Base-by-base conservation (phyloP, 2,888 invertebrate genomes). In the Junonia oenone region DNA sequence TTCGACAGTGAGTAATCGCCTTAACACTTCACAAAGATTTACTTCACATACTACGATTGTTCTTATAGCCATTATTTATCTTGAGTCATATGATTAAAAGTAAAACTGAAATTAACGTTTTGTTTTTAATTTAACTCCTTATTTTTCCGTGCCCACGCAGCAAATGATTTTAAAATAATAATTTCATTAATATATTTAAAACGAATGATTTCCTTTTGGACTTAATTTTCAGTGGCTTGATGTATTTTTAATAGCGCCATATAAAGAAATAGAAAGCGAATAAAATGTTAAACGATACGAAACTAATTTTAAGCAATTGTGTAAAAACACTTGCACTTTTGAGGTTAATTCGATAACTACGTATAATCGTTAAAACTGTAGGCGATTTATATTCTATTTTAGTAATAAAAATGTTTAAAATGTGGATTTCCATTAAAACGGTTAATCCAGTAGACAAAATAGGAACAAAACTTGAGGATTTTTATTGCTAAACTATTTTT, bases 41-140 rank as follows among this genome's bases (percentile, higher is more conserved):
- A 48, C 15, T 56, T 54, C 48, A 56, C 61, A 53, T 58, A 55
- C 66, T 58, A 55, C 66, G 68, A 72, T 72, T 72, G 67, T 69
- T 51, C 31, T 47, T 26, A 51, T 3, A 6, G 15, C 15, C 14
- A 14, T 31, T 31, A 8, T 11, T 11, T 15, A 14, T 37, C 14
- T 37, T 11, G 11, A 13, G 14, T 13, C 15, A 4, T 37, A 37
- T 37, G 6, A 37, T 15, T 37, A 31, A 31, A 31, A 31, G 31
- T 31, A 31, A 31, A 11, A 31, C 31, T 31, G 31, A 37, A 37
- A 37, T 37, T 13, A 13, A 37, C 35, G 13, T 5, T 31, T 14
- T 4, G 11, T 14, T 37, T 37, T 1, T 37, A 29, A 29, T 8
- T 9, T 8, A 8, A 29, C 29, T 8, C 2, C 29, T 8, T 6